Evolutionary conservation across 2,888 invertebrate genomes (phyloP).

Genomic region (Platycheirus albimanus): DNA sequence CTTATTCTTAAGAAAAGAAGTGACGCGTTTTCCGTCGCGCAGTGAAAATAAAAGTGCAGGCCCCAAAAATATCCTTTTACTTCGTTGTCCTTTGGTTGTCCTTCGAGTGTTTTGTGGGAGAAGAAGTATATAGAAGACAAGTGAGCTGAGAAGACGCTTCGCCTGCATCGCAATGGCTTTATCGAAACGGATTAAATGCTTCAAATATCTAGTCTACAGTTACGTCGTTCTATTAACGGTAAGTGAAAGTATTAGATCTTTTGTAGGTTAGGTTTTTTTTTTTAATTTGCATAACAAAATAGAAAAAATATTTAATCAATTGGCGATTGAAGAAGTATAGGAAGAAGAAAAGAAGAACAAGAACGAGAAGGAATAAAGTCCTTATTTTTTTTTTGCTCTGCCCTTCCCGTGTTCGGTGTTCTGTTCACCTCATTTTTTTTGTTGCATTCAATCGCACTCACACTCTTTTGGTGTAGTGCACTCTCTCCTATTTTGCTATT

Average conservation of each 20-base stretch:
- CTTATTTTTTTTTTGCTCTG: constrained; percentile 5
- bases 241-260: constrained; percentile 76
- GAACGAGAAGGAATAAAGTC: constrained; percentile 13
- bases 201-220: constrained; percentile 82
- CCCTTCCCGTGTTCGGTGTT: too few relatives aligned
- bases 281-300: background rate
- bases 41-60: constrained; percentile 69
- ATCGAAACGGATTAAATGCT: constrained; percentile 82
- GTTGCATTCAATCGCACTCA: constrained; percentile 64
- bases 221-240: constrained; percentile 82
- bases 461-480: constrained; percentile 43
- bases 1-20: background rate
- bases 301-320: background rate
- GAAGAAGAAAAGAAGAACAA: too few relatives aligned
- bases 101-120: constrained; percentile 52
- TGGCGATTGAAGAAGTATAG: background rate
- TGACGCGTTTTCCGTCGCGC: constrained; percentile 39
- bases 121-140: background rate
- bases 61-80: constrained; percentile 32
- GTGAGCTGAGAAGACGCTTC: background rate
- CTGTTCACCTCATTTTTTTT: constrained; percentile 25
- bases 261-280: background rate
- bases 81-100: constrained; percentile 63
- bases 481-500: constrained; percentile 71
- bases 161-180: constrained; percentile 78